Conservation (phyloP, 1,140 invertebrate species). For the Cydia fagiglandana region DNA sequence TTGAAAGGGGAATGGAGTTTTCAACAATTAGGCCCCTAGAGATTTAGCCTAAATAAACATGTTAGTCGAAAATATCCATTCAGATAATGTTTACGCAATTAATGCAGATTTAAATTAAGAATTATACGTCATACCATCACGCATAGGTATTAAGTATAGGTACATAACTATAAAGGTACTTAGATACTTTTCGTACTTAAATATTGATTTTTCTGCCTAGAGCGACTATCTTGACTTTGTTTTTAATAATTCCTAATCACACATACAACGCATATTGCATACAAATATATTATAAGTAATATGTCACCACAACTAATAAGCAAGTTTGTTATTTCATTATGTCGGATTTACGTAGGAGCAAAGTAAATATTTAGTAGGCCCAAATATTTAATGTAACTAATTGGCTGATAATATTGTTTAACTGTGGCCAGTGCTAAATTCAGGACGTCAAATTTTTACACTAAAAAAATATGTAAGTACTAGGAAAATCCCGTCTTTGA, state of each 20-base stretch:
- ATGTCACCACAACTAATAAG: conserved; percentile 19
- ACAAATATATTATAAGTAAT: background rate
- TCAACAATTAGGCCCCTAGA: too few species aligned
- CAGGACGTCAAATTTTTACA: background rate
- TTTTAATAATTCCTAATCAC: background rate
- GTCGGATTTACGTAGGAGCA: conserved; percentile 3
- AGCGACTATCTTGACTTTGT: background rate
- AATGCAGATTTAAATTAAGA: too few species aligned
- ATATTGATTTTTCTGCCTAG: background rate
- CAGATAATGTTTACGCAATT: too few species aligned
- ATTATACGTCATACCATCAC: too few species aligned
- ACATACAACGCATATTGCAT: background rate
- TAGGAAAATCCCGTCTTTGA: background rate
- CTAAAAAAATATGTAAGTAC: background rate
- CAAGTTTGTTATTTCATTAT: conserved; percentile 22
- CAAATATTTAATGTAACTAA: conserved; percentile 25
- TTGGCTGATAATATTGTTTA: background rate
- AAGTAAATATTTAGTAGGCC: conserved; percentile 13
- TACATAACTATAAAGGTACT: too few species aligned
- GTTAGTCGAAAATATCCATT: background rate
- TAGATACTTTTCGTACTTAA: background rate
- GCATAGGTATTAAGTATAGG: too few species aligned
- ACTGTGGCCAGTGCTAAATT: background rate
- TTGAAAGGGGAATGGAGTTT: background rate
- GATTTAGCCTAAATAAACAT: background rate